Conservation (phyloP, 2,113 vertebrate genomes). For the Aptenodytes patagonicus region DNA sequence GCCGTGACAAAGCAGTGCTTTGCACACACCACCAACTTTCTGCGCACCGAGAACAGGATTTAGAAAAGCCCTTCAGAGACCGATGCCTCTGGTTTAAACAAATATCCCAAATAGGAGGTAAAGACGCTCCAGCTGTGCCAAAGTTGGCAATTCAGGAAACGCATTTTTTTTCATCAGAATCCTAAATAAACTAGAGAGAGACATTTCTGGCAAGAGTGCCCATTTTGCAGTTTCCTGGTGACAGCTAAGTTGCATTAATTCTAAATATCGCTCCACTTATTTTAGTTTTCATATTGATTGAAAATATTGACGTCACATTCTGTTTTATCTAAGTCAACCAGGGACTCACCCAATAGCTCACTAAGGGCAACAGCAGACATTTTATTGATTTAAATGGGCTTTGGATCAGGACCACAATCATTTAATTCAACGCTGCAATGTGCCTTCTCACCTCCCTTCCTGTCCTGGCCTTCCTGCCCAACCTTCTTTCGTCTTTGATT, state of each 20-base stretch:
- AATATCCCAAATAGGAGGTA: not conserved
- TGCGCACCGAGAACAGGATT: not conserved
- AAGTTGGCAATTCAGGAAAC: not conserved
- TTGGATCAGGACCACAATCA: not conserved
- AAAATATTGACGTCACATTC: not conserved
- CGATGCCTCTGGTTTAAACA: not conserved
- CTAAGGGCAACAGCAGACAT: not conserved
- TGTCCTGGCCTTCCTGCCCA: not conserved
- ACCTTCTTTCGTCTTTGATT: not conserved
- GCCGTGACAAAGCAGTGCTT: not conserved
- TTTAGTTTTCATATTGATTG: not conserved
- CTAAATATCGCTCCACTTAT: not conserved
- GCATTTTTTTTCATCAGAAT: not conserved
- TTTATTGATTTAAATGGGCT: not conserved
- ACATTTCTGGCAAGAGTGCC: not conserved
- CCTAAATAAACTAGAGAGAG: not conserved
- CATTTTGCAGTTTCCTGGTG: not conserved
- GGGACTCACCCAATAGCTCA: not conserved
- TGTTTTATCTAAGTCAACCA: constrained; percentile 8
- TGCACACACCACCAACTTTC: not conserved
- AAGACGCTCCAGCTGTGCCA: not conserved
- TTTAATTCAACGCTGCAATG: not conserved
- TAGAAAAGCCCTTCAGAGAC: not conserved
- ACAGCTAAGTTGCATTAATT: not conserved
- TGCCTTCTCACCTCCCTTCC: not conserved